These are phyloP conservation scores for Phlogophora meticulosa DNA, from an alignment of 2,888 invertebrate species.

Conservation along the genomic window DNA sequence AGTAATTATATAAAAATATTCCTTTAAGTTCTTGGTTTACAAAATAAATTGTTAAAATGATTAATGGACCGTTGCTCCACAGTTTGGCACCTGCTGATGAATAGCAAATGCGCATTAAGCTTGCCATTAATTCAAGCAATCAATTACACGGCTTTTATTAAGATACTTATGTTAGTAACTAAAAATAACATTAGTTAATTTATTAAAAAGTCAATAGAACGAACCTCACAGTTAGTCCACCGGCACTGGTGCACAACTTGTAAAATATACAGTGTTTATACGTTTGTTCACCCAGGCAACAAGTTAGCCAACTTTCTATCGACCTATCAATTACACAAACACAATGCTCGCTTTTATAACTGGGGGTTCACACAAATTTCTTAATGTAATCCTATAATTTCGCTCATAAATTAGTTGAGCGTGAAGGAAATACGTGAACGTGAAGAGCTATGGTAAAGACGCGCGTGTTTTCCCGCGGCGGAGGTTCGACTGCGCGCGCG, in stretches of 20 bases:
- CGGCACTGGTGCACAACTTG: slow-evolving; percentile 73
- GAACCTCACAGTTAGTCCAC: slow-evolving; percentile 85
- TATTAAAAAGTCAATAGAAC: slow-evolving; percentile 61
- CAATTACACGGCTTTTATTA: slow-evolving; percentile 6
- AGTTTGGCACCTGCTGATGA: slow-evolving; percentile 4
- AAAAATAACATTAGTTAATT: slow-evolving; percentile 12
- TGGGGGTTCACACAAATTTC: slow-evolving; percentile 70
- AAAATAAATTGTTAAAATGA: neutral
- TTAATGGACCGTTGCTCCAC: neutral
- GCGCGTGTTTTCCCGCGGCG: slow-evolving; percentile 80
- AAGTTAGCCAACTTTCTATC: slow-evolving; percentile 77
- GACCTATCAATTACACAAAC: slow-evolving; percentile 74
- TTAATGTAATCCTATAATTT: slow-evolving; percentile 65
- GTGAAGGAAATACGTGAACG: slow-evolving; percentile 47
- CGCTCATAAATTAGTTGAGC: slow-evolving; percentile 64
- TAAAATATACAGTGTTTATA: slow-evolving; percentile 70
- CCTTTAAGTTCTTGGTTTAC: neutral
- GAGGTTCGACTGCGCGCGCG: slow-evolving; percentile 81
- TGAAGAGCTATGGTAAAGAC: slow-evolving; percentile 60
- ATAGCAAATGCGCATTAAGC: neutral
- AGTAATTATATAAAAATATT: neutral
- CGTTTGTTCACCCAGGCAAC: slow-evolving; percentile 74
- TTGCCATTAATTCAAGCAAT: neutral
- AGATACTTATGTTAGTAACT: neutral
- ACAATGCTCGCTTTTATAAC: slow-evolving; percentile 70